Conservation (phyloP, 2,888 invertebrate genomes). For the Blastobasis adustella region DNA sequence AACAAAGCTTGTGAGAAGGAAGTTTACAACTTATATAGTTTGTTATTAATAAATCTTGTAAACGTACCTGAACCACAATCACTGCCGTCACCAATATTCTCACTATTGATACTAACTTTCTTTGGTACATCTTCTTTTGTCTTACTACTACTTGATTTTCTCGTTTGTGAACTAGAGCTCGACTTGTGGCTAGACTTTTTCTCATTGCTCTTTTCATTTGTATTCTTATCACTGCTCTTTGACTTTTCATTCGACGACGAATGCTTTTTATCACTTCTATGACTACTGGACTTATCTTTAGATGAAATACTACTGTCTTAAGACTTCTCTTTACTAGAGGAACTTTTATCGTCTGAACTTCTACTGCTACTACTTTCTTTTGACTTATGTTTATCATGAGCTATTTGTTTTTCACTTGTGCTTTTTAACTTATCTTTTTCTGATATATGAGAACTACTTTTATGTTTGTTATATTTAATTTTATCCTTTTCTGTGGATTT, state of each 20-base stretch:
- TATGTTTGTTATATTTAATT: constrained; percentile 15
- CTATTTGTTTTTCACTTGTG: constrained; percentile 26
- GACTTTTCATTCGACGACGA: constrained; percentile 44
- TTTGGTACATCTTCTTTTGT: constrained; percentile 57
- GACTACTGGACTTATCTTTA: no score
- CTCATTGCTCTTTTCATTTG: no score
- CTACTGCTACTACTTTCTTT: no score
- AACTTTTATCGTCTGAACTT: no score
- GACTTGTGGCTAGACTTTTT: constrained; percentile 25
- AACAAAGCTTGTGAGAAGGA: no score
- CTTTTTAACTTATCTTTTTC: constrained; percentile 34
- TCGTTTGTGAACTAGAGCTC: constrained; percentile 32
- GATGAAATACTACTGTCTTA: no score
- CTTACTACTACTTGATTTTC: constrained; percentile 35
- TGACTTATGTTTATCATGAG: constrained; percentile 26
- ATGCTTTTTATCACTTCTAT: constrained; percentile 51
- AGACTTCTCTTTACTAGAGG: no score
- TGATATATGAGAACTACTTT: constrained; percentile 17
- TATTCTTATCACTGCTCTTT: constrained; percentile 32
- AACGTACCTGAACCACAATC: constrained; percentile 78
- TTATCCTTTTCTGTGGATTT: constrained; percentile 22
- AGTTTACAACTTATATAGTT: background rate
- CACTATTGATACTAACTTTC: constrained; percentile 40
- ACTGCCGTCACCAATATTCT: constrained; percentile 75
- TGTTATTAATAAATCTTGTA: background rate